Conservation (phyloP, 2,113 vertebrate species). For the Fregetta grallaria region DNA sequence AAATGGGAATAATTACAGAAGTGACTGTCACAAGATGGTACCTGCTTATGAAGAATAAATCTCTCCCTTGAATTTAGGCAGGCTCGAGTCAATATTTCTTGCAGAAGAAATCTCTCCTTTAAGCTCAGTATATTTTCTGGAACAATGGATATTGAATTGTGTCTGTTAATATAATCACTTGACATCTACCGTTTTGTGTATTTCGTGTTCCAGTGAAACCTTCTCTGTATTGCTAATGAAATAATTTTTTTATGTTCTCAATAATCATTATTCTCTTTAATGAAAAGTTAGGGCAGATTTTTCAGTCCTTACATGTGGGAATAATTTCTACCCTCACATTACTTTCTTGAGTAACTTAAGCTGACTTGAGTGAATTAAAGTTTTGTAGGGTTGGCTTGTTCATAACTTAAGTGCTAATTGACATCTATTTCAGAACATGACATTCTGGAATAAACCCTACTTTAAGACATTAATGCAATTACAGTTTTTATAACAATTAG, state of each 20-base stretch:
- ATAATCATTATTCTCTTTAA: conserved; percentile 65
- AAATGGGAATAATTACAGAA: conserved; percentile 38
- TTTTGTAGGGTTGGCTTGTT: conserved; percentile 64
- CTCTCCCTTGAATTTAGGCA: conserved; percentile 37
- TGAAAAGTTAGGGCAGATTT: conserved; percentile 62
- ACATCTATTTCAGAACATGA: conserved; percentile 62
- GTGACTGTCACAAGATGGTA: conserved; percentile 16
- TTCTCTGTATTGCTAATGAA: conserved; percentile 61
- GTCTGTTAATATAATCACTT: conserved; percentile 61
- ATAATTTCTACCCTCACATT: conserved; percentile 61
- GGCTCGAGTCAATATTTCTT: conserved; percentile 30
- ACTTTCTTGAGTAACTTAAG: conserved; percentile 55
- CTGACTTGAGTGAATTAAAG: conserved; percentile 56
- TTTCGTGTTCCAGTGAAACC: conserved; percentile 57
- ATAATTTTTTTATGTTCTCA: conserved; percentile 68
- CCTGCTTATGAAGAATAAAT: conserved; percentile 45
- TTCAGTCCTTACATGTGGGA: conserved; percentile 52
- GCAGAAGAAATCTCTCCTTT: conserved; percentile 51
- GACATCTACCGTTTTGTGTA: conserved; percentile 62
- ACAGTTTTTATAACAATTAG: conserved; percentile 34
- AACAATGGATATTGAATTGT: conserved; percentile 66
- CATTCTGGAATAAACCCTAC: conserved; percentile 35
- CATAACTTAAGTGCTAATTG: conserved; percentile 58
- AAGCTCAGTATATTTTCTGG: conserved; percentile 65
- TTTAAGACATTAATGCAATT: conserved; percentile 58